phyloP scores from a whole-genome alignment of 2,888 invertebrate genomes.

The Patella pellucida region DNA sequence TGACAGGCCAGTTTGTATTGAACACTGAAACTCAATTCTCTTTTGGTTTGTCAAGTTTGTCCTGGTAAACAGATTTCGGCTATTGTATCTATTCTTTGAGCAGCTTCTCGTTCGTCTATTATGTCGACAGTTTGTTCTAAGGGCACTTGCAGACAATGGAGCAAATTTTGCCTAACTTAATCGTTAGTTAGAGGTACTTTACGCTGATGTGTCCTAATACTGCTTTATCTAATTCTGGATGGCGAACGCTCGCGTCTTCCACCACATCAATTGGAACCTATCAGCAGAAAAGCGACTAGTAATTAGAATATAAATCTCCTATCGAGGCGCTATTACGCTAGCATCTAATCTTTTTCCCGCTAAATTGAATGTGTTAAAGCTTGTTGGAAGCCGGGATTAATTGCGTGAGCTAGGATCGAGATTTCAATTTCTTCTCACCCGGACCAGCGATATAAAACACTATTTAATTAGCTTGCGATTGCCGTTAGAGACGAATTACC shows the following conservation, averaged over 20 bases:
- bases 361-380: conserved; percentile 50
- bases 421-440: conserved; percentile 38
- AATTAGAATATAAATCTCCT: conserved; percentile 48
- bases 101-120: background rate
- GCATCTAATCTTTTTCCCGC: conserved; percentile 46
- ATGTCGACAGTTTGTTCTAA: conserved; percentile 13
- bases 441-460: conserved; percentile 42
- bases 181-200: conserved; percentile 18
- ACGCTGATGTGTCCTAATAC: conserved; percentile 35
- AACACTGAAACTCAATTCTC: background rate
- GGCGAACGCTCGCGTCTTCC: conserved; percentile 34
- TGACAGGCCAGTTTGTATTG: conserved; percentile 4
- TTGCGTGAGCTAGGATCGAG: conserved; percentile 31
- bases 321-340: conserved; percentile 42
- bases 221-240: conserved; percentile 46
- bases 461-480: conserved; percentile 46
- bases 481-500: conserved; percentile 17
- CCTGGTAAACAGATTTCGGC: background rate
- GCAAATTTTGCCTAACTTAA: conserved; percentile 18
- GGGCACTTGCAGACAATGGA: conserved; percentile 17
- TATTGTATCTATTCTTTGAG: background rate
- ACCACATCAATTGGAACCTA: conserved; percentile 42
- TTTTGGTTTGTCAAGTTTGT: background rate
- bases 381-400: conserved; percentile 41
- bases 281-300: conserved; percentile 42